These are phyloP conservation scores for Psilopsiagon aymara DNA, from an alignment of 2,113 vertebrate species.

Conservation along the genomic window DNA sequence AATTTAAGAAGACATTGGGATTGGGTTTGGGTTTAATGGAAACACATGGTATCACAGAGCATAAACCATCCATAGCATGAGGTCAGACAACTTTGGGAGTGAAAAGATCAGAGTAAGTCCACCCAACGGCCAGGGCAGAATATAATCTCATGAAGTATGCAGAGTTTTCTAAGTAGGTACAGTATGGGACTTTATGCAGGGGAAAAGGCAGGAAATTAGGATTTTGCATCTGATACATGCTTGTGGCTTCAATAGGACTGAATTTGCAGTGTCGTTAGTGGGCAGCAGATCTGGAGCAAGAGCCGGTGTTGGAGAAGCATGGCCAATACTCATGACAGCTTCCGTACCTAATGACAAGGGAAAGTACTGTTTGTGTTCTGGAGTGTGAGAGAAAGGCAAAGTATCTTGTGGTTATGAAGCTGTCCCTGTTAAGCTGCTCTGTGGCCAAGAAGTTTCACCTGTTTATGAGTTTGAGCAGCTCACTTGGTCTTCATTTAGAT, in stretches of 20 bases:
- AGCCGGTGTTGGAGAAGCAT: fast-evolving
- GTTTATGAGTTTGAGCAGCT: neutral
- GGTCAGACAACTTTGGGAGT: neutral
- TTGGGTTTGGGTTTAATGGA: neutral
- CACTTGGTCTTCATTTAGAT: neutral
- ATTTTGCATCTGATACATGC: neutral
- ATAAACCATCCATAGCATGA: neutral
- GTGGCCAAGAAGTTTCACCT: neutral
- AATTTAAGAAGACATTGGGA: neutral
- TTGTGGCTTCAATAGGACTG: neutral
- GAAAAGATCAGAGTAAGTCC: neutral
- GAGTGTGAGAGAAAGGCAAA: neutral
- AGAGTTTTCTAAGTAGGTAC: neutral
- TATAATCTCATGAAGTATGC: neutral
- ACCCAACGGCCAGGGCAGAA: neutral
- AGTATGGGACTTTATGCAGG: neutral
- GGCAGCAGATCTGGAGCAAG: neutral
- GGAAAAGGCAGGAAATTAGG: neutral
- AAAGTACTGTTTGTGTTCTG: neutral
- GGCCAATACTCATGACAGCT: neutral
- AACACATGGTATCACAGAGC: neutral
- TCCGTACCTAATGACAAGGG: too few relatives aligned
- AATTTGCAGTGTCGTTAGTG: neutral
- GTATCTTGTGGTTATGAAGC: neutral
- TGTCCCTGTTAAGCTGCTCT: neutral